A percentile compares a stretch with the other conserved stretches of the same genome.
Conservation (phyloP, 2,888 invertebrate genomes). For the Tipula confusa region DNA sequence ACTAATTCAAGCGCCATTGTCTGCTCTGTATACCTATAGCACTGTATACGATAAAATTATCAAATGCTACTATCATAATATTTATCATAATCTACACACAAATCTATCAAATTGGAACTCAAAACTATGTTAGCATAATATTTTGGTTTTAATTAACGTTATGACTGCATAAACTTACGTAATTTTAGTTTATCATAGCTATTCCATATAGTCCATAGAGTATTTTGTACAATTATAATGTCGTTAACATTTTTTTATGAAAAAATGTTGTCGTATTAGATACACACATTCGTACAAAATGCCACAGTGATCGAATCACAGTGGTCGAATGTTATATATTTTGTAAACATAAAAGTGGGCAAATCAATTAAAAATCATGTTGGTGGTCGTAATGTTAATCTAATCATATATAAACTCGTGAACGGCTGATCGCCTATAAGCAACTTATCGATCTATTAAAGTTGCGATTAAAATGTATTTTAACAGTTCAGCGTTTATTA, state of each 20-base stretch:
- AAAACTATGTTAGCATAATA: neutral
- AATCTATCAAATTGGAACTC: neutral
- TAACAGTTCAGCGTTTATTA: neutral
- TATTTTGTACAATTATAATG: neutral
- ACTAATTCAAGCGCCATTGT: neutral
- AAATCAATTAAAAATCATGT: neutral
- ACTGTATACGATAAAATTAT: neutral
- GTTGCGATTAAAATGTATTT: neutral
- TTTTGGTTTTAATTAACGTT: neutral
- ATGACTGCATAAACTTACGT: neutral
- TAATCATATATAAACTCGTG: neutral
- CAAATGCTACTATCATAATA: too few relatives aligned
- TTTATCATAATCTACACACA: too few relatives aligned
- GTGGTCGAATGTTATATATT: too few relatives aligned
- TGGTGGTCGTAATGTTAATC: neutral
- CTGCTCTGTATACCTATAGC: neutral
- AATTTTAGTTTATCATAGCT: neutral
- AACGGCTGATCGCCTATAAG: neutral
- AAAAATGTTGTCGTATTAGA: neutral
- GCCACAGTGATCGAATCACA: neutral
- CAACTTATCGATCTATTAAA: neutral
- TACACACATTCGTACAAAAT: neutral
- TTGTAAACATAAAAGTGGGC: neutral
- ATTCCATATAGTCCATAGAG: too few relatives aligned
- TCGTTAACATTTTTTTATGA: neutral